Evolutionary conservation across 2,888 invertebrate genomes (phyloP), one percentile per base, ranked within the genome.

Genomic region (Macrosiphum euphorbiae): DNA sequence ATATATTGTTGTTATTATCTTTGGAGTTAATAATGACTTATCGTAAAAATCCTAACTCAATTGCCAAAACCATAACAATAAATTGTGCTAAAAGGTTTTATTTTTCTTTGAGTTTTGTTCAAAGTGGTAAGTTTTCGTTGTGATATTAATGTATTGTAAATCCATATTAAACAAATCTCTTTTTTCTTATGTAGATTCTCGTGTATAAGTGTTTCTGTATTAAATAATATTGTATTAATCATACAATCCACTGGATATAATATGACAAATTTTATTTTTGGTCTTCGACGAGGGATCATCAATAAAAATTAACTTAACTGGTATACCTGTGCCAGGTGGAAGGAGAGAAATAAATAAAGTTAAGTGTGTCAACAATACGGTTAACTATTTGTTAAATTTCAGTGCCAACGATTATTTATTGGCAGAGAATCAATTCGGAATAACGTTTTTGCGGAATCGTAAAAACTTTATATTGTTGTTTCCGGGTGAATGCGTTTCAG

Each of bases 341-440:
- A 10, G 7, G 7, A 78, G 67, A 78, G 7, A 78, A 78, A 78
- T 5, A 78, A 78, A 16, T 78, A 58, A 24, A n/a, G 67, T n/a
- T 67, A 78, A 78, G 67, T 20, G 5, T 78, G 67, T 78, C 16
- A 78, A 67, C 13, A 78, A 78, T 35, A 35, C 35, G 20, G 35
- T 20, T 78, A 35, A 50, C 88, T 52, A 28, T 41, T 11, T 28
- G 35, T 44, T 88, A n/a, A 16, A 35, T 88, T 88, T 44, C 24
- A 35, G 26, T 41, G 41, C 26, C 41, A 35, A 41, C 88, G 88
- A 88, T 88, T 88, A 88, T 88, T 88, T 55, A 88, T 41, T 41
- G 41, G 52, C 24, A 26, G 52, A 5, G 88, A 88, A 55, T 88
- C 41, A 55, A 55, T 88, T 41, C 55, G 26, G 10, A 88, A 58